These are phyloP conservation scores for Capromys pilorides DNA, from an alignment of 2,797 vertebrate genomes.

Conservation along the genomic window DNA sequence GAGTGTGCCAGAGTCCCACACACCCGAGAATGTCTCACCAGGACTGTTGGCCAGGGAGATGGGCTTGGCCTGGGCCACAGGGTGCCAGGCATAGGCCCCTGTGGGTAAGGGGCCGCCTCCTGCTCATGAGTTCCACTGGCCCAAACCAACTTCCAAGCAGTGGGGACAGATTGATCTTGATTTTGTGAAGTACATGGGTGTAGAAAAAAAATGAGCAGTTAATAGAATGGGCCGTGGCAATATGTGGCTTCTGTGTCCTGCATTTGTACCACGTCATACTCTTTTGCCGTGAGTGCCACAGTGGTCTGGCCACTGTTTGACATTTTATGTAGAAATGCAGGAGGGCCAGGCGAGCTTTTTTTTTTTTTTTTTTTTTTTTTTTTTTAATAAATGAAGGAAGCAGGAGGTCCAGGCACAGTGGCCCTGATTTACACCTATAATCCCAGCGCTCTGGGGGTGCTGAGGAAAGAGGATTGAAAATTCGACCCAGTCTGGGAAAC, in stretches of 20 bases:
- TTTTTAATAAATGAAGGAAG: neutral
- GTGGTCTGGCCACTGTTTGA: neutral
- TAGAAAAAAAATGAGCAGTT: neutral
- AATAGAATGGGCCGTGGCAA: neutral
- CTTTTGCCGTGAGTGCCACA: neutral
- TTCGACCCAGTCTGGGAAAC: neutral
- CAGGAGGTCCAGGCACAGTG: neutral
- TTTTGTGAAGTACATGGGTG: neutral
- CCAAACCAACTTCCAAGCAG: neutral
- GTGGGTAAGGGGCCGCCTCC: too few species aligned
- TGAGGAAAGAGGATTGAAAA: neutral
- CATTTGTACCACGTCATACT: neutral
- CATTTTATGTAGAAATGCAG: neutral
- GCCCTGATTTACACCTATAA: neutral
- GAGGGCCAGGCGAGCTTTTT: neutral
- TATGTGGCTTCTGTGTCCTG: neutral
- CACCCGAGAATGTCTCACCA: too few species aligned
- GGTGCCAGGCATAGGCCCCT: too few species aligned
- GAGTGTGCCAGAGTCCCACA: fast-evolving
- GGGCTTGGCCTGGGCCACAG: too few species aligned
- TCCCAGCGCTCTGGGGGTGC: neutral
- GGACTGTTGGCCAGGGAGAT: too few species aligned
- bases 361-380: neutral
- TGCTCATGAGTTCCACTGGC: fast-evolving
- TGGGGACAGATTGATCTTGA: neutral